These are phyloP conservation scores for Notoglanidium macrostoma DNA, from an alignment of 2,797 vertebrate species.

Conservation along the genomic window DNA sequence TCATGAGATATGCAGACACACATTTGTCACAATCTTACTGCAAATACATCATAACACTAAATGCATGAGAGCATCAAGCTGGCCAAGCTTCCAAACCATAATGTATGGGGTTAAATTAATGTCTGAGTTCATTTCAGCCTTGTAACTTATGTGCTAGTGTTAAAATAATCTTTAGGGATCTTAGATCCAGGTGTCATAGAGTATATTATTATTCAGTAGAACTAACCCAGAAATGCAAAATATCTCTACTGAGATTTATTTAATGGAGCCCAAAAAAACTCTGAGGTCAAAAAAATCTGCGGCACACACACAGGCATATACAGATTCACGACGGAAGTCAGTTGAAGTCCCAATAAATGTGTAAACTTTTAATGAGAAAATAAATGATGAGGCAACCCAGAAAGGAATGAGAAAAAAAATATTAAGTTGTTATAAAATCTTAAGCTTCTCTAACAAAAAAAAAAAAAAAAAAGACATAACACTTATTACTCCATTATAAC, in stretches of 20 bases:
- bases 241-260: background rate
- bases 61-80: constrained; percentile 32
- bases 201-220: constrained; percentile 10
- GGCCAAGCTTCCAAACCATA: constrained; percentile 15
- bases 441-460: background rate
- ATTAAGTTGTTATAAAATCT: background rate
- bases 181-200: constrained; percentile 2
- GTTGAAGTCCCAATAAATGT: background rate
- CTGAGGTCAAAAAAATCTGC: background rate
- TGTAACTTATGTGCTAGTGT: background rate
- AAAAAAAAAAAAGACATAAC: background rate
- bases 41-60: constrained; percentile 29
- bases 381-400: background rate
- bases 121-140: background rate
- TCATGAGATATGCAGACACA: constrained; percentile 26
- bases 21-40: constrained; percentile 15
- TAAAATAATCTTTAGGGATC: constrained; percentile 23
- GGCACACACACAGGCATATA: background rate
- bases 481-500: background rate
- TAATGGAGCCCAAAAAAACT: constrained; percentile 5
- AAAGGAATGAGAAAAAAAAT: background rate
- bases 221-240: background rate
- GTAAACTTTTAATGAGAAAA: background rate
- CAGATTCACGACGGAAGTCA: background rate
- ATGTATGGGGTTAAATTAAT: background rate